Percentiles rank a stretch among this genome's conserved stretches.
phyloP scores from a whole-genome alignment of 2,888 invertebrate species.

The Hanleya hanleyi region DNA sequence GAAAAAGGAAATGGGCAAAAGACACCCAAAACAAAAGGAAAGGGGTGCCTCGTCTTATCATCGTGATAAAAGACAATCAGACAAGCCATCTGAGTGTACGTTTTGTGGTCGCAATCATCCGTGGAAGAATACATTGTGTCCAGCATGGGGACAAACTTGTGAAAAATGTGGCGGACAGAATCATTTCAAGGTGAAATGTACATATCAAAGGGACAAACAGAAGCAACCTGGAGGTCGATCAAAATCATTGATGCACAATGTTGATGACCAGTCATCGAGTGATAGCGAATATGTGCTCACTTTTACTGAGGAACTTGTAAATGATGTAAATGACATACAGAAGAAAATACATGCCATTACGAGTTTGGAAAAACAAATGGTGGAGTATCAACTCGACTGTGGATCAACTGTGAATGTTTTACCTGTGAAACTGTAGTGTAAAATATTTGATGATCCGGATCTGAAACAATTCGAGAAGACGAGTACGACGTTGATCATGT shows the following conservation, averaged over 20 bases:
- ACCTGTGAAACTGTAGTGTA: too few relatives aligned
- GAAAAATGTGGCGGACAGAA: neutral
- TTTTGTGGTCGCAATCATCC: neutral
- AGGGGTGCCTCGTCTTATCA: neutral
- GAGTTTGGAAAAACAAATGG: neutral
- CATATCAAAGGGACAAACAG: neutral
- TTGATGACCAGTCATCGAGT: neutral
- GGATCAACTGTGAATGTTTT: constrained; percentile 2
- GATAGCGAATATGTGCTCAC: neutral
- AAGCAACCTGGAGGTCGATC: neutral
- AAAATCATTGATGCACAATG: neutral
- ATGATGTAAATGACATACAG: neutral
- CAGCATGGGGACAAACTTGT: constrained; percentile 9
- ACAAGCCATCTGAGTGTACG: neutral
- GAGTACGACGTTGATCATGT: neutral
- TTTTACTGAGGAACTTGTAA: neutral
- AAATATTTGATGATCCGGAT: neutral
- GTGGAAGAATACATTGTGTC: neutral
- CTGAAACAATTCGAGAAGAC: neutral
- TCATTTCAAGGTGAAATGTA: neutral
- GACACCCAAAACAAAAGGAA: neutral
- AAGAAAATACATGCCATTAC: neutral
- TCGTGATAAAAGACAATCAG: neutral
- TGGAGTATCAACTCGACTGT: neutral
- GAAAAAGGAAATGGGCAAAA: neutral